Percentiles rank a stretch among this genome's conserved stretches.
Evolutionary conservation across 2,113 vertebrate genomes (phyloP).

Genomic region (Stercorarius parasiticus): DNA sequence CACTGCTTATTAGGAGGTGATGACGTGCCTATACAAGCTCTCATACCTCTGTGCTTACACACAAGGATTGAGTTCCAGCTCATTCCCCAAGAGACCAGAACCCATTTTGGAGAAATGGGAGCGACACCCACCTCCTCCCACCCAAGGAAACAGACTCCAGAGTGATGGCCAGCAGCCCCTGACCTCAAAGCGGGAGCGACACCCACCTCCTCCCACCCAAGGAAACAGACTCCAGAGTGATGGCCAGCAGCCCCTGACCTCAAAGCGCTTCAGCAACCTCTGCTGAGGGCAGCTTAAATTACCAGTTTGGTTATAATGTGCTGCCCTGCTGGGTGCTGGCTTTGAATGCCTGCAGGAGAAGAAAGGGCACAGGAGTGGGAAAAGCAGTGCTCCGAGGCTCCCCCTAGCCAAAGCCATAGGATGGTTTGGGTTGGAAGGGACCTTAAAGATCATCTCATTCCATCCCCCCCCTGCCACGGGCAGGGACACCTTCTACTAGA

Average conservation of each 20-base stretch:
- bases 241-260: neutral
- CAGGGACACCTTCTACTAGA: neutral
- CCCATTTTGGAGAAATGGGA: neutral
- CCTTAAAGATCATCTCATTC: neutral
- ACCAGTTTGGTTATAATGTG: neutral
- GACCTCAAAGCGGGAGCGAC: neutral
- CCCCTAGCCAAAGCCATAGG: neutral
- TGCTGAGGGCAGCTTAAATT: neutral
- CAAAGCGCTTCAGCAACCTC: neutral
- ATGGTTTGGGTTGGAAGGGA: neutral
- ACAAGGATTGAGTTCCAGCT: constrained; percentile 7
- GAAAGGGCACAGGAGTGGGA: rapidly evolving
- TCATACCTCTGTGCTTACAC: neutral
- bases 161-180: neutral
- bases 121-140: neutral
- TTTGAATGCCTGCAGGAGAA: neutral
- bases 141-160: neutral
- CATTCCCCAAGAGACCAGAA: neutral
- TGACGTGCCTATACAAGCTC: neutral
- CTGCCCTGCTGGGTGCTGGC: neutral
- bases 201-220: neutral
- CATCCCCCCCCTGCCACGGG: neutral
- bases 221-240: neutral
- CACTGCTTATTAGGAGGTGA: constrained; percentile 3
- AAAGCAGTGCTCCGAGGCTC: neutral